phyloP scores from a whole-genome alignment of 2,113 vertebrate genomes.

The Pungitius pungitius region DNA sequence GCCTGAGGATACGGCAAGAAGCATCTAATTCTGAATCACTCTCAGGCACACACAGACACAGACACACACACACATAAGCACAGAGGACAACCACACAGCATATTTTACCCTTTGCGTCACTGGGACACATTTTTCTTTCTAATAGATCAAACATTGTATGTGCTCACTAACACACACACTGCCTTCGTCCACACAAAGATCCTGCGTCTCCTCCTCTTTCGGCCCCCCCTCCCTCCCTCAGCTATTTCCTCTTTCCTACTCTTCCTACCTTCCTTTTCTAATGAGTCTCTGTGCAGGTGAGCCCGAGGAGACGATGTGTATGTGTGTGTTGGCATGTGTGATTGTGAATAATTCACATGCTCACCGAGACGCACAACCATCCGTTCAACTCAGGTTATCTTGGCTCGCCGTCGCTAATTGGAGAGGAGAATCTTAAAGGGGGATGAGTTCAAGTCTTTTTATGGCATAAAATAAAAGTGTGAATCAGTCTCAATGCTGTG shows the following conservation, averaged over 20 bases:
- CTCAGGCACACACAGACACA: conserved; percentile 46
- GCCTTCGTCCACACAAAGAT: conserved; percentile 20
- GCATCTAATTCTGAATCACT: conserved; percentile 62
- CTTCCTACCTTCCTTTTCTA: conserved; percentile 46
- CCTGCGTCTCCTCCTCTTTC: conserved; percentile 1
- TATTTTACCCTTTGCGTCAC: conserved; percentile 35
- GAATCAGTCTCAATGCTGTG: conserved; percentile 13
- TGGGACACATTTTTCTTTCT: conserved; percentile 25
- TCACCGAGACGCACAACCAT: conserved; percentile 5
- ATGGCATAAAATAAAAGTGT: conserved; percentile 12
- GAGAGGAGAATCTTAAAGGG: conserved; percentile 62
- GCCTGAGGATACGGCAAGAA: conserved; percentile 65
- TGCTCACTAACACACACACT: neutral
- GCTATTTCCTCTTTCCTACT: conserved; percentile 1
- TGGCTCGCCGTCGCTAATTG: conserved; percentile 58
- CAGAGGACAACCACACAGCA: conserved; percentile 12
- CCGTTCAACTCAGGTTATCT: conserved; percentile 52
- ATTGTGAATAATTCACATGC: conserved; percentile 35
- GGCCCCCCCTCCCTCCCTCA: neutral
- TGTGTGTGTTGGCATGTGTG: conserved; percentile 32
- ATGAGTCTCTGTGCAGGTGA: conserved; percentile 67
- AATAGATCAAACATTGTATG: conserved; percentile 21
- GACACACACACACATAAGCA: conserved; percentile 17
- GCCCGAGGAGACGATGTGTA: conserved; percentile 31
- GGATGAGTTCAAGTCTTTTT: conserved; percentile 31